phyloP scores from a whole-genome alignment of 2,888 invertebrate genomes.

The Papilio elwesi region DNA sequence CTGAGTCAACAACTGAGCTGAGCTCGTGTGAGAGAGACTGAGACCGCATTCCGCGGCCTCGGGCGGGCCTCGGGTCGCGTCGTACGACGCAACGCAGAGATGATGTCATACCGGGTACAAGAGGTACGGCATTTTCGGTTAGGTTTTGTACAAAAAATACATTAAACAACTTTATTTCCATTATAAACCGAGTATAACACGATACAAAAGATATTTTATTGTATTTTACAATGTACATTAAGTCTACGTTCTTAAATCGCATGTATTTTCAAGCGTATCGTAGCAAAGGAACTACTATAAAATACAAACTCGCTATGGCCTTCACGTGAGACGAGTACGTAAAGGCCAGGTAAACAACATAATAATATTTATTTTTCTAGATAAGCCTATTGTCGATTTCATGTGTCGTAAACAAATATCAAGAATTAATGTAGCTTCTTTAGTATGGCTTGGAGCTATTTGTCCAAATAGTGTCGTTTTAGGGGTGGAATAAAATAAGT shows the following conservation, averaged over 20 bases:
- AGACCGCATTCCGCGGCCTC: slow-evolving; percentile 50
- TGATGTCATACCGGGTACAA: slow-evolving; percentile 48
- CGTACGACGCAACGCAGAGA: slow-evolving; percentile 47
- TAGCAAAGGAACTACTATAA: slow-evolving; percentile 13
- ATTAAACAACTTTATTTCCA: not conserved
- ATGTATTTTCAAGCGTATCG: slow-evolving; percentile 21
- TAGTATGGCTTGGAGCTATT: too few species aligned
- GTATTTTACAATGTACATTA: not conserved
- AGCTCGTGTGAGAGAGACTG: slow-evolving; percentile 39
- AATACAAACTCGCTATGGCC: slow-evolving; percentile 19
- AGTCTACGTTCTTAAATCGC: not conserved
- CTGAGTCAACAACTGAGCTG: slow-evolving; percentile 51
- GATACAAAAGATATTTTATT: not conserved
- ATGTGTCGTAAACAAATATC: not conserved
- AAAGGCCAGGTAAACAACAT: slow-evolving; percentile 34
- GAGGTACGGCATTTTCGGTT: slow-evolving; percentile 19
- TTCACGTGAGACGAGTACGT: slow-evolving; percentile 20
- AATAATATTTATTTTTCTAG: slow-evolving; percentile 24
- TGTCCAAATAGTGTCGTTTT: too few species aligned
- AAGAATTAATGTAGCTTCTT: not conserved
- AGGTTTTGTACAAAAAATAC: slow-evolving; percentile 4
- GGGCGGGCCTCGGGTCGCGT: slow-evolving; percentile 33
- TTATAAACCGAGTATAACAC: not conserved
- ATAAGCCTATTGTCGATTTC: slow-evolving; percentile 19
- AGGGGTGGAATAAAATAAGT: too few species aligned